Conservation (phyloP, 2,888 invertebrate genomes). For the Drosophila sordidapex region DNA sequence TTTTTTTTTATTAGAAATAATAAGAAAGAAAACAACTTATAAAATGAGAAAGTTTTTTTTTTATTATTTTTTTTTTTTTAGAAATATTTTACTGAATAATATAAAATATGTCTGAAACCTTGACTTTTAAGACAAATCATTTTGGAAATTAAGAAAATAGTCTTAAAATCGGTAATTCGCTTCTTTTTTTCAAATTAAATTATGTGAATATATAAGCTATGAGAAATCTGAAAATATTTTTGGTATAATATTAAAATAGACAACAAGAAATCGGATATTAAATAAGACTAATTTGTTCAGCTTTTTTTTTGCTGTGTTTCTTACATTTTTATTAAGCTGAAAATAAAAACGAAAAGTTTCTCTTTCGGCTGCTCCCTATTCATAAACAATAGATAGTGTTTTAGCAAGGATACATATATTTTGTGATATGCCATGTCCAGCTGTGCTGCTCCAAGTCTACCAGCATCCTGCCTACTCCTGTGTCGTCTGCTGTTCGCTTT, state of each 20-base stretch:
- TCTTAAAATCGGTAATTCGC: neutral
- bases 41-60: too few species aligned
- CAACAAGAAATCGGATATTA: neutral
- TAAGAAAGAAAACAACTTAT: too few species aligned
- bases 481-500: slow-evolving; percentile 16
- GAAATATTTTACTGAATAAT: neutral
- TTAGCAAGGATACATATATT: slow-evolving; percentile 61
- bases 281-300: neutral
- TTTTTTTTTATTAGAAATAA: too few species aligned
- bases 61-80: too few species aligned
- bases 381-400: slow-evolving; percentile 59
- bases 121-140: neutral
- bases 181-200: neutral
- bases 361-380: slow-evolving; percentile 48
- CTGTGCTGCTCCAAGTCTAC: slow-evolving; percentile 26
- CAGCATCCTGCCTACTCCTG: neutral
- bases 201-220: neutral
- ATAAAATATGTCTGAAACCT: neutral
- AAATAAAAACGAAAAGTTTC: slow-evolving; percentile 72
- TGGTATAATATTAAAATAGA: neutral
- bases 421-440: slow-evolving; percentile 76
- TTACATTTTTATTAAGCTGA: slow-evolving; percentile 76
- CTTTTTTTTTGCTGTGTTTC: slow-evolving; percentile 30
- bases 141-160: neutral
- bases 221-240: neutral